A percentile compares a stretch with the other conserved stretches of the same genome.
These are phyloP conservation scores for Genyomyrus donnyi DNA, from an alignment of 2,113 vertebrate genomes.

Conservation along the genomic window DNA sequence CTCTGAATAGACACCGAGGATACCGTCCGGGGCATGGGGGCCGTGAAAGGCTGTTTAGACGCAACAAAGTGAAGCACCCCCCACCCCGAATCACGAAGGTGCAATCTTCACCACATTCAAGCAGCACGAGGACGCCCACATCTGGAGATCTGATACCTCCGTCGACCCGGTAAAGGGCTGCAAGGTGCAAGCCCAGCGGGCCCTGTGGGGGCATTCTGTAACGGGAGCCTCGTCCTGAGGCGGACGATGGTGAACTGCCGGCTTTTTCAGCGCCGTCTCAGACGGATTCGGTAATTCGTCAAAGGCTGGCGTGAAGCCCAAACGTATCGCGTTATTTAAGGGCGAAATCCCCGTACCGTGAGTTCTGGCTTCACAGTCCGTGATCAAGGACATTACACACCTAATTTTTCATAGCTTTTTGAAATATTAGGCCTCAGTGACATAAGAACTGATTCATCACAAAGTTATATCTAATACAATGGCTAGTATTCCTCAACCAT, in stretches of 20 bases:
- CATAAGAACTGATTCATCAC: not conserved
- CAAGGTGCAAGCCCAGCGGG: not conserved
- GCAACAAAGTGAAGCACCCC: not conserved
- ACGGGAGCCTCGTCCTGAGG: not conserved
- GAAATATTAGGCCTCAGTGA: conserved; percentile 1
- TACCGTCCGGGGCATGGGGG: not conserved
- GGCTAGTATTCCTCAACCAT: not conserved
- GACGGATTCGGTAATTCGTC: not conserved
- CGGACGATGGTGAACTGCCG: not conserved
- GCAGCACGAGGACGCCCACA: not conserved
- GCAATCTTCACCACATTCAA: conserved; percentile 6
- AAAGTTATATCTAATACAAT: not conserved
- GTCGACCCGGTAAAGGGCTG: not conserved
- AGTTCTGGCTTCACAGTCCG: not conserved
- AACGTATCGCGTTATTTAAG: not conserved
- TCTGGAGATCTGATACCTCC: not conserved
- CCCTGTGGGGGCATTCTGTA: not conserved
- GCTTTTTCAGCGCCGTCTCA: not conserved
- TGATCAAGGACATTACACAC: not conserved
- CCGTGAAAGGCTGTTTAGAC: not conserved
- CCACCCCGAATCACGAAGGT: not conserved
- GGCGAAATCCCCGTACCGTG: not conserved
- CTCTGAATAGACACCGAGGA: not conserved
- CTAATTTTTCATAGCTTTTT: not conserved
- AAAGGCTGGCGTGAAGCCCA: not conserved